Base-by-base conservation (phyloP, 2,113 vertebrate species). In the Apodemus sylvaticus region DNA sequence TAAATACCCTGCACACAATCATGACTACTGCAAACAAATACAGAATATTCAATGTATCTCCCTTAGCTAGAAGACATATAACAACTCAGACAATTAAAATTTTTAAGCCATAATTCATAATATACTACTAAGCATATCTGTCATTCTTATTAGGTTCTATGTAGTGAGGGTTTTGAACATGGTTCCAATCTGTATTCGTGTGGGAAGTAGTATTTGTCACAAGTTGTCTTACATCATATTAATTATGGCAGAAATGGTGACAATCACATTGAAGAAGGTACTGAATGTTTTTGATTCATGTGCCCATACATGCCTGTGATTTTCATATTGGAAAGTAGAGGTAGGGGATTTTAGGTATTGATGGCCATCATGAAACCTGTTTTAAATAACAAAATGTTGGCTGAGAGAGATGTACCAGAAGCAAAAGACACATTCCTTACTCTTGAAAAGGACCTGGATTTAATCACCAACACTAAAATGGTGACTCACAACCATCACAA, bases 201-300 rank as follows among this genome's bases (percentile, higher is more conserved):
- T 29, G 20, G 73, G 2, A 8, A 36, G 0, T 86, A 74, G 70
- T 22, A 93, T 70, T 97, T 86, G 62, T 66, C 76, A 29, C 86
- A 86, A 45, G 88, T 78, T 93, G 26, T 97, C 96, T 97, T 95
- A 97, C 45, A 97, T 58, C 87, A 29, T 89, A 68, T 96, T 48
- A 82, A 93, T 7, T 42, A 74, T 42, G 20, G 71, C 39, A 31
- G 12, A 85, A 62, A 64, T 68, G 10, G 0, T 74, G 36, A 53
- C 45, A 7, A 9, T 39, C 60, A 77, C 77, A 26, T 42, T n/a
- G 39, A 0, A 92, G 4, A 60, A 60, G 12, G 42, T 1, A 60
- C 3, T 36, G 9, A 60, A 51, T 12, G 1, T 1, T n/a, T n/a
- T 76, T 10, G 7, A 20, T 42, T 10, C 20, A 8, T 9, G 2